Percentiles rank a stretch among this genome's conserved stretches.
Conservation (phyloP, 2,797 vertebrate species). For the Phylloscopus collybita region DNA sequence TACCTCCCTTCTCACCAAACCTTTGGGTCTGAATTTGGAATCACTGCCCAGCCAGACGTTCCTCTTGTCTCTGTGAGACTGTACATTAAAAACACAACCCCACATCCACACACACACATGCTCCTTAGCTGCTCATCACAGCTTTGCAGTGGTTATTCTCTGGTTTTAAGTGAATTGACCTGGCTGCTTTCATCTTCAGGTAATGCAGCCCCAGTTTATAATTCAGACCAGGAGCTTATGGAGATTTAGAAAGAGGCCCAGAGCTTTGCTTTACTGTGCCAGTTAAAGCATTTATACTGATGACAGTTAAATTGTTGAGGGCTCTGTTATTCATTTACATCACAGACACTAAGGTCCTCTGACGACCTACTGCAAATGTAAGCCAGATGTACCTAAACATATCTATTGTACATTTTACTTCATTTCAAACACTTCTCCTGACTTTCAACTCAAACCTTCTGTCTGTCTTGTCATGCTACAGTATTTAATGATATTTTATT, state of each 20-base stretch:
- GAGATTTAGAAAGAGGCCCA: conserved; percentile 75
- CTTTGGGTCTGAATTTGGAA: background rate
- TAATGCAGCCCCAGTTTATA: conserved; percentile 77
- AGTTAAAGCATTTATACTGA: conserved; percentile 82
- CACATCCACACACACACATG: background rate
- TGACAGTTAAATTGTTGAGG: conserved; percentile 90
- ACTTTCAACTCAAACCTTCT: conserved; percentile 77
- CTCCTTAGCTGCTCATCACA: conserved; percentile 80
- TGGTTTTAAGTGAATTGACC: conserved; percentile 79
- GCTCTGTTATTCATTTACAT: conserved; percentile 91
- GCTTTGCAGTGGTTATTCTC: conserved; percentile 76
- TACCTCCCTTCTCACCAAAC: background rate
- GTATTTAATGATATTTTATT: conserved; percentile 83
- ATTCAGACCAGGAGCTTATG: conserved; percentile 80
- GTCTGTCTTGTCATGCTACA: conserved; percentile 78
- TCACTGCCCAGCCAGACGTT: background rate
- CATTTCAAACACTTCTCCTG: conserved; percentile 79
- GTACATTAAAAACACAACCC: background rate
- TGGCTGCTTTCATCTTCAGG: conserved; percentile 84
- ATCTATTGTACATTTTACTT: conserved; percentile 76
- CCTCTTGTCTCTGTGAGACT: conserved; percentile 19
- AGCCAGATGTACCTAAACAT: conserved; percentile 88
- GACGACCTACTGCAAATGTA: conserved; percentile 84
- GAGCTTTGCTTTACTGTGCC: conserved; percentile 73
- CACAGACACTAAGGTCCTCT: conserved; percentile 83